Conservation (phyloP, 2,888 invertebrate species). For the Yponomeuta sedellus region DNA sequence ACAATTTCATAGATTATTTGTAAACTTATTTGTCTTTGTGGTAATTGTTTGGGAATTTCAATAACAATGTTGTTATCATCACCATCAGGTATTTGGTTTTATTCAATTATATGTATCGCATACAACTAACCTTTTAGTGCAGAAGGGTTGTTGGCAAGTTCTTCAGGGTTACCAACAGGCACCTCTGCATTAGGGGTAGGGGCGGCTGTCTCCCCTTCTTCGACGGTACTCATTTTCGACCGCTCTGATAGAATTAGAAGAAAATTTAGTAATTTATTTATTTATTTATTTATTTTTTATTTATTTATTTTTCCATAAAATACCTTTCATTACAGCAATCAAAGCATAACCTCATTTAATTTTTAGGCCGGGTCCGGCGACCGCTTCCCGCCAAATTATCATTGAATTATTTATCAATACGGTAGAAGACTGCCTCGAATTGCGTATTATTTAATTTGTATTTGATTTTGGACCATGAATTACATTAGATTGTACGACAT, state of each 20-base stretch:
- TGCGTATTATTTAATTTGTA: not conserved
- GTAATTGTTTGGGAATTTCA: too few species aligned
- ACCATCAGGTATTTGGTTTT: too few species aligned
- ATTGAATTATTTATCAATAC: not conserved
- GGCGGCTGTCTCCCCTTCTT: constrained; percentile 52
- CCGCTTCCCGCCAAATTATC: constrained; percentile 18
- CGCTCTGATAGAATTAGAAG: not conserved
- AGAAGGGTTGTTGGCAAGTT: constrained; percentile 78
- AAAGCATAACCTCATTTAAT: constrained; percentile 1
- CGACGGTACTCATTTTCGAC: constrained; percentile 51
- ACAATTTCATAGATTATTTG: not conserved
- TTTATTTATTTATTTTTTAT: too few species aligned
- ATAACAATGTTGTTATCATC: too few species aligned
- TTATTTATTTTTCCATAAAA: too few species aligned
- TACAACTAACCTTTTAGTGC: constrained; percentile 73
- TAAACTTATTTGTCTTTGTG: not conserved
- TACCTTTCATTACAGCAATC: too few species aligned
- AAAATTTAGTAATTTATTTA: too few species aligned
- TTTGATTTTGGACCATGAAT: not conserved
- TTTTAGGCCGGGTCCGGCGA: constrained; percentile 11
- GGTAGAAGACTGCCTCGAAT: not conserved
- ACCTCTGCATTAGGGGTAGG: constrained; percentile 48
- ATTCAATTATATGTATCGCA: not conserved
- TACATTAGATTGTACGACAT: not conserved
- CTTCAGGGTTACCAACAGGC: constrained; percentile 73